These are phyloP conservation scores for Ips typographus DNA, from an alignment of 1,140 invertebrate species.

Conservation along the genomic window DNA sequence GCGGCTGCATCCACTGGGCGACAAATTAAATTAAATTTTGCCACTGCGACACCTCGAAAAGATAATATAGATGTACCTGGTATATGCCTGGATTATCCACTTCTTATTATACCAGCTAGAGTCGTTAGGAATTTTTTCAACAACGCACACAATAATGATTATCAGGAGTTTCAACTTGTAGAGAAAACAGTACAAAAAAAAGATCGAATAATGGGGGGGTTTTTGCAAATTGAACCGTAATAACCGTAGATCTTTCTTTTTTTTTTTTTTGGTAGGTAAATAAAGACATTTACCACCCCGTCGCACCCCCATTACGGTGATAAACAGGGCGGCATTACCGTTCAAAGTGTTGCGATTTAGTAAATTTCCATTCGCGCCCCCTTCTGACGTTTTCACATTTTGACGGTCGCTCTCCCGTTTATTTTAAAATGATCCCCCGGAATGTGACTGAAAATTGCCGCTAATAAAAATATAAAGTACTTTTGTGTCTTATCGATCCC, in stretches of 20 bases:
- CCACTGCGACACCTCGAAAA: slow-evolving; percentile 40
- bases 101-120: too few relatives aligned
- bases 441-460: slow-evolving; percentile 25
- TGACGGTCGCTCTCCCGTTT: slow-evolving; percentile 10
- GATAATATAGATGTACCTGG: neutral
- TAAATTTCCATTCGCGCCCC: slow-evolving; percentile 32
- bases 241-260: too few relatives aligned
- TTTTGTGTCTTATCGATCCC: too few relatives aligned
- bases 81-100: neutral
- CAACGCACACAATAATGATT: too few relatives aligned
- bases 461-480: slow-evolving; percentile 7
- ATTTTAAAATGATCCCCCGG: slow-evolving; percentile 20
- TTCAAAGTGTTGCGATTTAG: slow-evolving; percentile 32
- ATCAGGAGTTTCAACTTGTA: too few relatives aligned
- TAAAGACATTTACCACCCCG: slow-evolving; percentile 21
- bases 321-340: slow-evolving; percentile 26
- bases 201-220: too few relatives aligned
- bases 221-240: too few relatives aligned
- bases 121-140: too few relatives aligned
- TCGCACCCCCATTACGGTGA: slow-evolving; percentile 25
- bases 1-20: slow-evolving; percentile 37
- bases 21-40: slow-evolving; percentile 47
- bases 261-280: too few relatives aligned
- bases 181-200: too few relatives aligned
- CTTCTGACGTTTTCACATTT: slow-evolving; percentile 21